Conservation (phyloP, 1,140 invertebrate species). For the Drosophila parvula region DNA sequence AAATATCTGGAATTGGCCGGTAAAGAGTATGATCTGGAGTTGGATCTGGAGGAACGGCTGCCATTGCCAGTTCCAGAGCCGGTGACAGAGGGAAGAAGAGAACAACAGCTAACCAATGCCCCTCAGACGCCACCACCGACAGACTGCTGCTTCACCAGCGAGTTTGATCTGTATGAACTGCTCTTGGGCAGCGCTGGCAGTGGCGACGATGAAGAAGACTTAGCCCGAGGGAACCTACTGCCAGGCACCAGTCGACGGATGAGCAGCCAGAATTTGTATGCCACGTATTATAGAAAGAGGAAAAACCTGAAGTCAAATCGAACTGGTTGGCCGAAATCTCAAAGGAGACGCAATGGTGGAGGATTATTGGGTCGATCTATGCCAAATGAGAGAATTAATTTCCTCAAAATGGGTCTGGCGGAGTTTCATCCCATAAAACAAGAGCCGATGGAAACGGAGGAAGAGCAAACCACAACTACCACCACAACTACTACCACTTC, state of each 20-base stretch:
- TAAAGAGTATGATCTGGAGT: conserved; percentile 55
- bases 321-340: conserved; percentile 88
- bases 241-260: conserved; percentile 33
- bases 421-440: conserved; percentile 41
- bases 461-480: conserved; percentile 47
- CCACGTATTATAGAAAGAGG: conserved; percentile 69
- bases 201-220: conserved; percentile 59
- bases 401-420: conserved; percentile 42
- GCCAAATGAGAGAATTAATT: conserved; percentile 54
- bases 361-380: conserved; percentile 20
- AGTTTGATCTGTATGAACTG: conserved; percentile 76
- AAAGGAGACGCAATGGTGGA: conserved; percentile 58
- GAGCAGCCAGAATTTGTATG: conserved; percentile 55
- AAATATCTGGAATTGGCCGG: conserved; percentile 66
- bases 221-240: not conserved
- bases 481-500: conserved; percentile 49
- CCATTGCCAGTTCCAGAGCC: conserved; percentile 2
- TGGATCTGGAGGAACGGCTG: conserved; percentile 11
- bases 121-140: conserved; percentile 69
- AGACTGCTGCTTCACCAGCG: conserved; percentile 75
- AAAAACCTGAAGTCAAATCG: conserved; percentile 84
- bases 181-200: conserved; percentile 51
- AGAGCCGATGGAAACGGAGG: conserved; percentile 52
- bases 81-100: conserved; percentile 5
- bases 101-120: not conserved